phyloP scores from a whole-genome alignment of 2,113 vertebrate species.

The Phasianus colchicus region DNA sequence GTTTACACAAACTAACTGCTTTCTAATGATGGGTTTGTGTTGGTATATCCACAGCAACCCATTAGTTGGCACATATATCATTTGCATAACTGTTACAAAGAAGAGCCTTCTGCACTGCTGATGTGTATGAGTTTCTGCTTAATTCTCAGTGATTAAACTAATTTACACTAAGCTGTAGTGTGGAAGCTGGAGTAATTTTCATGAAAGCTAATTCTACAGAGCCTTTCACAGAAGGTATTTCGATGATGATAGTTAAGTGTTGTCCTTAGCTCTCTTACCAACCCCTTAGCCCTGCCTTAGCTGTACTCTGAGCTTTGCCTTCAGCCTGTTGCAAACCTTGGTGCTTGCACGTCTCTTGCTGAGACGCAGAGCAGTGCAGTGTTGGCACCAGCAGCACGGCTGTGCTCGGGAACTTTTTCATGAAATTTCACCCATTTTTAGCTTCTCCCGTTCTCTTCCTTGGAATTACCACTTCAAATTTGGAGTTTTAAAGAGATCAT shows the following conservation, averaged over 20 bases:
- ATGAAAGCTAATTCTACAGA: background rate
- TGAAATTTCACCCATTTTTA: background rate
- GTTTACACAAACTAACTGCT: background rate
- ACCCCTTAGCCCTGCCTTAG: background rate
- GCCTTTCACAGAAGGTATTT: background rate
- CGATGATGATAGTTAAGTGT: background rate
- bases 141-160: background rate
- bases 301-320: background rate
- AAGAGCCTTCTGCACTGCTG: background rate
- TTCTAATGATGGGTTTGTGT: background rate
- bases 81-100: background rate
- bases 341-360: background rate
- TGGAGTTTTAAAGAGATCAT: background rate
- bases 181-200: background rate
- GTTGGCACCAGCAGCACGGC: background rate
- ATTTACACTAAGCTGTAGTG: background rate
- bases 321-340: background rate
- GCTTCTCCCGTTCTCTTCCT: background rate
- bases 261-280: background rate
- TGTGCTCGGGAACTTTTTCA: background rate
- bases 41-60: background rate
- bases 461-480: background rate
- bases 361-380: background rate
- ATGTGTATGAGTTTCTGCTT: background rate
- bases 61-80: background rate